phyloP scores from a whole-genome alignment of 2,888 invertebrate species.

The Cylloceria caligata region DNA sequence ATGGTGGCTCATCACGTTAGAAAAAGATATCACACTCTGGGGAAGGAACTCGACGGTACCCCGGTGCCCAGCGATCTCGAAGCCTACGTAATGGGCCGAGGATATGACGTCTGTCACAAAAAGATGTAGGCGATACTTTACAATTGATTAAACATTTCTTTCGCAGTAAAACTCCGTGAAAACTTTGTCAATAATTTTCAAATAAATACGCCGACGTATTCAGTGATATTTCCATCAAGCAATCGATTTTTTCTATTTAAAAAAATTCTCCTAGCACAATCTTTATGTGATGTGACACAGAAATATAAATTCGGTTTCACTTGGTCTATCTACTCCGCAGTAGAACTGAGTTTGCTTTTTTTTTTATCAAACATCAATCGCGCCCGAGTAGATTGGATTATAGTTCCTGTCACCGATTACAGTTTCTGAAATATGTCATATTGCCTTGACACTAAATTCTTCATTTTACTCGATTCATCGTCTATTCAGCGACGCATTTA shows the following conservation, averaged over 20 bases:
- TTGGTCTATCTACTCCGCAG: no score
- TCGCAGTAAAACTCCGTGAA: neutral
- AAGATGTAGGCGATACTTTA: conserved; percentile 30
- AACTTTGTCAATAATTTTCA: neutral
- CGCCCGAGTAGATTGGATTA: no score
- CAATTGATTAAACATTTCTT: neutral
- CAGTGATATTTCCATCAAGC: neutral
- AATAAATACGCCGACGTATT: neutral
- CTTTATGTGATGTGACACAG: no score
- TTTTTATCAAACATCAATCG: no score
- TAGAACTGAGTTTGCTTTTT: no score
- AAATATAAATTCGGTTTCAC: no score
- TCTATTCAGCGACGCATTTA: neutral
- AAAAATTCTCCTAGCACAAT: no score
- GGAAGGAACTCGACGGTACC: conserved; percentile 87
- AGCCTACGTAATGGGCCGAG: conserved; percentile 83
- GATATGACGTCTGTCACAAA: neutral
- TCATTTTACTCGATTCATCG: neutral
- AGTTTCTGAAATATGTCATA: no score
- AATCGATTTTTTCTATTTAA: neutral
- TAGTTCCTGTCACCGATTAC: no score
- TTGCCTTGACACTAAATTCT: neutral
- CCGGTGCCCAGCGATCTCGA: conserved; percentile 86
- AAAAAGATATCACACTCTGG: conserved; percentile 90
- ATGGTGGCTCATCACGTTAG: conserved; percentile 93